Evolutionary conservation across 2,113 vertebrate species (phyloP).

Genomic region (human): GRCh38 chrX:5024001-5024500

Average conservation of each 20-base stretch:
- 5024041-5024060: not conserved
- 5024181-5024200: not conserved
- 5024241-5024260: not conserved
- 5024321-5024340: not conserved
- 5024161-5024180: rapidly evolving
- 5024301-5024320: not conserved
- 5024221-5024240: rapidly evolving
- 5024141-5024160: not conserved
- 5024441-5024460: not conserved
- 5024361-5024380: not conserved
- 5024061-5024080: not conserved
- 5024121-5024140: too few species aligned
- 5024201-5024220: not conserved
- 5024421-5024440: not conserved
- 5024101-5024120: not conserved
- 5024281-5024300: not conserved
- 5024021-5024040: too few species aligned
- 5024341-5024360: not conserved
- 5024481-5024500: not conserved
- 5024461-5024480: not conserved
- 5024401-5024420: not conserved
- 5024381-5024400: not conserved
- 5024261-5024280: not conserved
- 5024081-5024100: not conserved
- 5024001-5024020: rapidly evolving